Evolutionary conservation across 2,797 vertebrate species (phyloP).

Genomic region (Callimico goeldii): DNA sequence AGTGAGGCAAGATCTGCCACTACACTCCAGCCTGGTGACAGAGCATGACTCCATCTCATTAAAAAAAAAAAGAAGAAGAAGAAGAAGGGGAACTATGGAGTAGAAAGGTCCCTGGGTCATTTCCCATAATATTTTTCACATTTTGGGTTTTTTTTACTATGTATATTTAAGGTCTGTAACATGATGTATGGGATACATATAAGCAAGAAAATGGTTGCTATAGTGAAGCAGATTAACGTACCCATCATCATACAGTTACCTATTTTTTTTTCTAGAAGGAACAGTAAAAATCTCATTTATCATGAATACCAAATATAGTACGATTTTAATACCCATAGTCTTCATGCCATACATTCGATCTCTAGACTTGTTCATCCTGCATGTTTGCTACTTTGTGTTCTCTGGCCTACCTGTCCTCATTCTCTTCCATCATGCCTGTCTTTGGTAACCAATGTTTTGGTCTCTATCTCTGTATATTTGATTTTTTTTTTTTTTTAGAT

Average conservation of each 20-base stretch:
- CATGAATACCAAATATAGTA: background rate
- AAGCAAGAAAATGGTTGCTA: background rate
- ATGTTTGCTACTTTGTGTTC: background rate
- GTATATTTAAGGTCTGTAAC: background rate
- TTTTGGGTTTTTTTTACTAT: background rate
- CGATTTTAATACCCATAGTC: background rate
- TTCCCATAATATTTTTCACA: background rate
- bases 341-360: background rate
- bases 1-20: background rate
- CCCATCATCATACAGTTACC: background rate
- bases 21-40: background rate
- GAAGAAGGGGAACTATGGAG: background rate
- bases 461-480: background rate
- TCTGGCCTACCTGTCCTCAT: background rate
- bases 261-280: background rate
- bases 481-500: background rate
- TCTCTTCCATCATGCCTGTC: background rate
- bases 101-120: background rate
- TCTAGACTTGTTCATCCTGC: background rate
- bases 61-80: too few relatives aligned
- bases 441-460: background rate
- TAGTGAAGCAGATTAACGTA: background rate
- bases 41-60: background rate
- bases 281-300: background rate
- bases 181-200: background rate